Base-by-base conservation (phyloP, 2,113 vertebrate genomes). In the Meriones unguiculatus region DNA sequence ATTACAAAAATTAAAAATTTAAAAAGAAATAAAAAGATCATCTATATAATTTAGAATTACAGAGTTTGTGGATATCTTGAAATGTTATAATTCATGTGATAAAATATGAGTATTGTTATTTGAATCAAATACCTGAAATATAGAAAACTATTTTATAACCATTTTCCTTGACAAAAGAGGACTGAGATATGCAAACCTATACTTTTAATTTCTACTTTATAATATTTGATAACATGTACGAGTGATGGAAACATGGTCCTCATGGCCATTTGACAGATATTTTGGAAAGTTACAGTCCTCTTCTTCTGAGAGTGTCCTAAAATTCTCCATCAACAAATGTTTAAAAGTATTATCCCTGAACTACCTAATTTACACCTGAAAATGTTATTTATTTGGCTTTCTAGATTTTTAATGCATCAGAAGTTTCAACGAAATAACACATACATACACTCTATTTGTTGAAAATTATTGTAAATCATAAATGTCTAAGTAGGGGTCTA, bases 201-300 rank as follows among this genome's bases (percentile, higher is more conserved):
- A 59, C 57, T 59, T 91, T 81, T 88, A n/a, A 3, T 90, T 95
- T 87, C 24, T 95, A 10, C 18, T 89, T 91, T 59, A 8, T 67
- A 89, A 5, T 0, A 59, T 78, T 89, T 94, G 46, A 15, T 46
- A 54, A 46, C 22, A 65, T 50, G 5, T 13, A 65, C 62, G 25
- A 94, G n/a, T 17, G 96, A 67, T 73, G 4, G 52, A 87, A 72
- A 88, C 52, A 59, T 11, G 90, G 57, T 65, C 54, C 20, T 17
- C 32, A 2, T 17, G 52, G 82, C 38, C 52, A 89, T 54, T 32
- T 92, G 5, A 89, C 38, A 67, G 62, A 18, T 85, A 1, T 20
- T 18, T 20, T 67, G 82, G 9, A 12, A 8, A 20, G 38, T 11
- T 46, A 59, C 15, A 90, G 46, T 59, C 11, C 88, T 77, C 22